These are phyloP conservation scores for Coregonus suidteri DNA, from an alignment of 2,797 vertebrate species.

Conservation along the genomic window DNA sequence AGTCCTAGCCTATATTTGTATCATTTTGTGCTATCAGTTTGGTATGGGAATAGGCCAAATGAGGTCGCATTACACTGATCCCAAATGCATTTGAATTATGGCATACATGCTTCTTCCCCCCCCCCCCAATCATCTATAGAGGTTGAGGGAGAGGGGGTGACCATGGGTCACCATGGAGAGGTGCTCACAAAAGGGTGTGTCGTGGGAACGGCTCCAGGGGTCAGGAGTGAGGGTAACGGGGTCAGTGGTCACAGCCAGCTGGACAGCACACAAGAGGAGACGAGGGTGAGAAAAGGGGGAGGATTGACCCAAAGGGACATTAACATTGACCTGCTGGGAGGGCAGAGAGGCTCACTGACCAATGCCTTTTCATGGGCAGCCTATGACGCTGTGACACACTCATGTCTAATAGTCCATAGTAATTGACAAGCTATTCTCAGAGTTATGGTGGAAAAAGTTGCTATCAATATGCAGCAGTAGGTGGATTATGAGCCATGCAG, in stretches of 20 bases:
- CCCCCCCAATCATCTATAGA: slow-evolving; percentile 53
- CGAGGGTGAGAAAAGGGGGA: slow-evolving; percentile 74
- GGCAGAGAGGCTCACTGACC: slow-evolving; percentile 52
- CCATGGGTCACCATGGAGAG: slow-evolving; percentile 70
- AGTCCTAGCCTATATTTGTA: not conserved
- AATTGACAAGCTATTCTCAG: slow-evolving; percentile 64
- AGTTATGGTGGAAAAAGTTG: slow-evolving; percentile 39
- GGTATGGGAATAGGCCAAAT: slow-evolving; percentile 55
- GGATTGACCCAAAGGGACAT: slow-evolving; percentile 68
- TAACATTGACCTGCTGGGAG: slow-evolving; percentile 79
- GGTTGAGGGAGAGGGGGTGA: slow-evolving; percentile 70
- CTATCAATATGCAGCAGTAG: slow-evolving; percentile 48
- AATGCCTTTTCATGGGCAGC: slow-evolving; percentile 50
- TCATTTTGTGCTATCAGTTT: slow-evolving; percentile 13
- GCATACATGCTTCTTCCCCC: slow-evolving; percentile 10
- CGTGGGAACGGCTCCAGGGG: slow-evolving; percentile 80
- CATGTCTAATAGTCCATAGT: slow-evolving; percentile 72
- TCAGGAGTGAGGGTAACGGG: slow-evolving; percentile 80
- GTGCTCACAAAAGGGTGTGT: slow-evolving; percentile 80
- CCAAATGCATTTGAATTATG: slow-evolving; percentile 51
- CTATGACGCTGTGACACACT: slow-evolving; percentile 58
- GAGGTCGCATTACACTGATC: slow-evolving; percentile 58
- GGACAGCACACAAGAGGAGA: slow-evolving; percentile 80
- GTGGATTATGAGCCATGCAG: not conserved
- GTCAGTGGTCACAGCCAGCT: slow-evolving; percentile 76